Conservation (phyloP, 1,140 invertebrate species). For the Thalassaphorura encarpata region DNA sequence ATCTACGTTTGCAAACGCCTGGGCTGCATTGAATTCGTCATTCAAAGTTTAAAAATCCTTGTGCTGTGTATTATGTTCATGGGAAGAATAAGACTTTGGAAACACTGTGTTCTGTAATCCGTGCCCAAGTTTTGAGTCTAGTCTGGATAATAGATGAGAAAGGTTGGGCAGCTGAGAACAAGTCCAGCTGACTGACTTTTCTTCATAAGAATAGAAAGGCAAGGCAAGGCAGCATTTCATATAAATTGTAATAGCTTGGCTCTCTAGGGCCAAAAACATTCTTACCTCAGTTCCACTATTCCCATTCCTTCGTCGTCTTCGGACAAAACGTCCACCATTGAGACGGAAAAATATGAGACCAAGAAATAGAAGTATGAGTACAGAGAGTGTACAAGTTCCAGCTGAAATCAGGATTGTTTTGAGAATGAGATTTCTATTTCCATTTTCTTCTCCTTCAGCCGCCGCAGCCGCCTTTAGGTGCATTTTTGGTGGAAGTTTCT, state of each 20-base stretch:
- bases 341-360: conserved; percentile 15
- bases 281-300: too few species aligned
- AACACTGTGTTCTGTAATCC: too few species aligned
- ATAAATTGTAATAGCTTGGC: background rate
- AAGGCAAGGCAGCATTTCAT: background rate
- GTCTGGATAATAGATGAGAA: too few species aligned
- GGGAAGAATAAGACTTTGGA: too few species aligned
- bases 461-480: background rate
- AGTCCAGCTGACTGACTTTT: too few species aligned
- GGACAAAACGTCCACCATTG: background rate
- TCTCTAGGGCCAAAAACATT: background rate
- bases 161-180: too few species aligned
- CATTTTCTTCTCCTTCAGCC: background rate
- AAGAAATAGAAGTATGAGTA: conserved; percentile 23
- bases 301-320: too few species aligned
- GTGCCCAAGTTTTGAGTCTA: too few species aligned
- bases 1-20: too few species aligned
- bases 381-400: conserved; percentile 18
- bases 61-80: too few species aligned
- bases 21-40: too few species aligned
- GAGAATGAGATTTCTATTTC: conserved; percentile 17
- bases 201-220: background rate
- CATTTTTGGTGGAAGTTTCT: conserved; percentile 4
- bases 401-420: conserved; percentile 28
- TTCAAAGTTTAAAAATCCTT: too few species aligned